Evolutionary conservation across 30 jellyfish, hydroid and myxozoan species (phyloP), one percentile per base, ranked within the genome.

Genomic region (Turritopsis dohrnii): DNA sequence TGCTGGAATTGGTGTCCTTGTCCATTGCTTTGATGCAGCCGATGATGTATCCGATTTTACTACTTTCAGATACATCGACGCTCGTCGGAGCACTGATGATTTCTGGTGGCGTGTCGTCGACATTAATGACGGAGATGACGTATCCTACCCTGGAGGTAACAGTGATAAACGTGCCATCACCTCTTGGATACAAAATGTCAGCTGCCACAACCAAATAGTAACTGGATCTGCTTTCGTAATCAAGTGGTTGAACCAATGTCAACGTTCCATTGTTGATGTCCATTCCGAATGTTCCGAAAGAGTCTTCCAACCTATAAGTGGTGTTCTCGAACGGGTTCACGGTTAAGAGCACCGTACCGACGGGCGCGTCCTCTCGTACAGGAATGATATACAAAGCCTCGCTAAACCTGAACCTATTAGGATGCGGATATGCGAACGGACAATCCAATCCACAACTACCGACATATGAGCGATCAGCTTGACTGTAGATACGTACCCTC

Each of bases 401-500:
- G 26, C 28, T 19, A 54, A 81, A 81, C 86, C n/a, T 81, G 88
- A 53, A 81, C 13, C 65, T n/a, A 21, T 21, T 21, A 0, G 88
- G 88, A 54, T 52, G 29, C 8, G 86, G 65, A 23, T n/a, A 66
- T 7, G 24, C 18, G 23, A n/a, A 21, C 26, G 86, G 80, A 1
- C 86, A 79, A 1, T 85, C 85, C 1, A 81, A n/a, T 0, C 88
- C 85, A 81, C 88, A 81, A 0, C 29, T 21, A 21, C 66, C 85
- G 5, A 19, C 84, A 8, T n/a, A 81, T 19, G 85, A 0, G 0
- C 9, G 28, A 26, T 81, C 85, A 0, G 65, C 88, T 13, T 21
- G 22, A 1, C 66, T 0, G 74, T 54, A 54, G 13, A 74, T 74
- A 13, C 52, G 71, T 20, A 81, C 85, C 16, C 9, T 66, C 17